These are phyloP conservation scores for Lapara coniferarum DNA, from an alignment of 2,888 invertebrate species.

Conservation along the genomic window DNA sequence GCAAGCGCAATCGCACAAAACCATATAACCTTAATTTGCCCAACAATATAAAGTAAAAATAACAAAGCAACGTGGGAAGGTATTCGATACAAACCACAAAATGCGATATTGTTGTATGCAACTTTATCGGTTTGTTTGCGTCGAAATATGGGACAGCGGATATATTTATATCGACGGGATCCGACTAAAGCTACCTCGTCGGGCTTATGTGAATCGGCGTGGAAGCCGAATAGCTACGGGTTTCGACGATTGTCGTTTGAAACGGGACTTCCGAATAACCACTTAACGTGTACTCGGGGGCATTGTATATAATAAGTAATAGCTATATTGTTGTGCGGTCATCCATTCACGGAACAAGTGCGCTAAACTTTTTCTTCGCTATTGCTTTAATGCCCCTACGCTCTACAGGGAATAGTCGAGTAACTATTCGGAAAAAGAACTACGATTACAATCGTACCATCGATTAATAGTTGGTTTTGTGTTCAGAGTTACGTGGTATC, in stretches of 20 bases:
- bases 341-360: not conserved
- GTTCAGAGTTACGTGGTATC: conserved; percentile 44
- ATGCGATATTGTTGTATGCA: conserved; percentile 30
- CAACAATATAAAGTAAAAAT: not conserved
- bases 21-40: not conserved
- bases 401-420: not conserved
- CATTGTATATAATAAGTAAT: not conserved
- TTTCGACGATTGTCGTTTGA: conserved; percentile 3
- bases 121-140: conserved; percentile 25
- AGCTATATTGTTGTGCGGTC: not conserved
- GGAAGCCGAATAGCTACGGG: not conserved
- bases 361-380: not conserved
- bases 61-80: conserved; percentile 2
- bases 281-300: not conserved
- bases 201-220: not conserved
- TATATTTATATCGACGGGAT: not conserved
- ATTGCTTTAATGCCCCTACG: not conserved
- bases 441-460: not conserved
- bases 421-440: not conserved
- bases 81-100: conserved; percentile 13
- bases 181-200: too few species aligned
- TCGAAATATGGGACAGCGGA: not conserved
- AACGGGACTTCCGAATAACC: not conserved
- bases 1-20: not conserved
- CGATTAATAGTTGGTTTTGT: conserved; percentile 32